Evolutionary conservation across 2,888 invertebrate species (phyloP).

Genomic region (Thymelicus lineola): DNA sequence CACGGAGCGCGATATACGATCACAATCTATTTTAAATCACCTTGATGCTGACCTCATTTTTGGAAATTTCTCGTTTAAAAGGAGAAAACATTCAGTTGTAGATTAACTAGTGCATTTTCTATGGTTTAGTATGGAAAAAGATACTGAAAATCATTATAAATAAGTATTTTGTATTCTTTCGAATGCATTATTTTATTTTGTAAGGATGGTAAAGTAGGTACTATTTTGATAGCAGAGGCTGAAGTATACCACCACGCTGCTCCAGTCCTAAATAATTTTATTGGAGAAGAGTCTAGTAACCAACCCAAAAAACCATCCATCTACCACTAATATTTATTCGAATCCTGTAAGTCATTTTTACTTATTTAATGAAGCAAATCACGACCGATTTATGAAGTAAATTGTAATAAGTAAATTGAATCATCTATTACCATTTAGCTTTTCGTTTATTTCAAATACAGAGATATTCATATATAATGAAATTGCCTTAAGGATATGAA

Average conservation of each 20-base stretch:
- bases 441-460: neutral
- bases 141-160: no score
- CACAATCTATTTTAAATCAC: constrained; percentile 32
- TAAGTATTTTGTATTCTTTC: no score
- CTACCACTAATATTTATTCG: no score
- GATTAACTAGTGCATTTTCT: neutral
- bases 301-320: no score
- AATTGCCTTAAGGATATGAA: neutral
- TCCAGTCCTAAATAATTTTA: no score
- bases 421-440: neutral
- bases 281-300: no score
- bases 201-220: no score
- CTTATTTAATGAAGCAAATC: neutral
- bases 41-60: constrained; percentile 23
- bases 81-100: neutral
- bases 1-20: constrained; percentile 33
- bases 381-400: neutral
- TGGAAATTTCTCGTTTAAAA: constrained; percentile 10
- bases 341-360: neutral
- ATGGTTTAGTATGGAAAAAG: no score
- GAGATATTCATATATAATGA: neutral
- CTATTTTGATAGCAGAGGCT: no score
- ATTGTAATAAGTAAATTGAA: neutral
- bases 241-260: no score
- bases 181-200: neutral